Evolutionary conservation across 92 coral and sea anemone species (phyloP).

Genomic region (Zoanthus gigantus): DNA sequence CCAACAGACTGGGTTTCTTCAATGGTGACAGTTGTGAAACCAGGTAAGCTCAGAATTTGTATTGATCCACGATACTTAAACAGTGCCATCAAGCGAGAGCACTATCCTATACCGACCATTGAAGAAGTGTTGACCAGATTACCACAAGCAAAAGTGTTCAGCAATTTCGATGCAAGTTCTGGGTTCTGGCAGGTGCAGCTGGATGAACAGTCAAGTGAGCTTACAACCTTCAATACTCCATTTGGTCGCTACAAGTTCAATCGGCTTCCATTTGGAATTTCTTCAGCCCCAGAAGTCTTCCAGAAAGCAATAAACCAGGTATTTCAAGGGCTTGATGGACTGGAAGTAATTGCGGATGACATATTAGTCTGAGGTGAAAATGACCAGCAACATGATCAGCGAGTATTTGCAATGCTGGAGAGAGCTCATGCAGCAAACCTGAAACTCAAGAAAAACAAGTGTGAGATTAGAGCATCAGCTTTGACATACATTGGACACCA

Average conservation of each 20-base stretch:
- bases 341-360: constrained; percentile 36
- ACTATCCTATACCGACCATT: constrained; percentile 42
- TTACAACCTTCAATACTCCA: constrained; percentile 51
- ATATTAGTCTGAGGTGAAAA: constrained; percentile 31
- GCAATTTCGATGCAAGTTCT: constrained; percentile 39
- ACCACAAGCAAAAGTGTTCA: constrained; percentile 41
- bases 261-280: constrained; percentile 42
- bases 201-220: constrained; percentile 45
- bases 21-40: constrained; percentile 37
- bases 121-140: constrained; percentile 45
- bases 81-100: constrained; percentile 44
- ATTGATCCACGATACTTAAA: constrained; percentile 48
- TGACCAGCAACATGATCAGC: constrained; percentile 38
- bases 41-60: constrained; percentile 43
- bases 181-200: constrained; percentile 48
- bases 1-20: constrained; percentile 53
- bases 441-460: constrained; percentile 45
- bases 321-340: constrained; percentile 27
- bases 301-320: constrained; percentile 37
- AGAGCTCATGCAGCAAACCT: constrained; percentile 35
- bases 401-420: constrained; percentile 18
- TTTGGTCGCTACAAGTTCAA: constrained; percentile 44
- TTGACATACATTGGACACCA: constrained; percentile 51
- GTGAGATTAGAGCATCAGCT: constrained; percentile 1
- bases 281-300: constrained; percentile 36